Evolutionary conservation across 2,888 invertebrate genomes (phyloP).

Genomic region (Allolobophora icterica): DNA sequence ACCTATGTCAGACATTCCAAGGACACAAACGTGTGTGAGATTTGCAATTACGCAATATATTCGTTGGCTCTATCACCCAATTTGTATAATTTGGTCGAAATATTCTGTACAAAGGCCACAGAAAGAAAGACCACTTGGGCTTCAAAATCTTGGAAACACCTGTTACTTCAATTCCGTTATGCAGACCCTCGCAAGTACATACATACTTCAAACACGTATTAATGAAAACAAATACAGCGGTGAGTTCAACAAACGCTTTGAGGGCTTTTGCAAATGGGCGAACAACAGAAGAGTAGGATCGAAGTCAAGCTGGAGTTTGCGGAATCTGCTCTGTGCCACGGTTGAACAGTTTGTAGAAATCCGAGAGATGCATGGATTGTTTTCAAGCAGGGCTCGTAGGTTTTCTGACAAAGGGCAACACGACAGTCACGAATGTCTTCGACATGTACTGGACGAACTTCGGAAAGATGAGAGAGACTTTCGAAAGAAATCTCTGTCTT

Average conservation of each 20-base stretch:
- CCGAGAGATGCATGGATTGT: neutral
- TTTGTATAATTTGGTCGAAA: neutral
- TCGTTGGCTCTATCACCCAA: neutral
- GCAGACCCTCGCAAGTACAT: neutral
- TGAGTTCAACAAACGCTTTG: neutral
- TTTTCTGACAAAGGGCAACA: neutral
- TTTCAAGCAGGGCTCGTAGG: neutral
- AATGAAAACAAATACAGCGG: neutral
- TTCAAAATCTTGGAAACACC: conserved; percentile 5
- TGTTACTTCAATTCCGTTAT: conserved; percentile 23
- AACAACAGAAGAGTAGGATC: neutral
- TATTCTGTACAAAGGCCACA: neutral
- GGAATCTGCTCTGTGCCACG: neutral
- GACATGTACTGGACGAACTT: neutral
- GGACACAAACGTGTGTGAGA: neutral
- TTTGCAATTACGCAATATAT: neutral
- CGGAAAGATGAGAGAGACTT: neutral
- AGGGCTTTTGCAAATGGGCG: neutral
- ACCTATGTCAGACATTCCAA: neutral
- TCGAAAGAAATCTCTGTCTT: neutral
- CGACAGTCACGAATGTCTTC: conserved; percentile 15
- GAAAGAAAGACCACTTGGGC: neutral
- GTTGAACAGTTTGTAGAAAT: neutral
- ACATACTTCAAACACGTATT: neutral
- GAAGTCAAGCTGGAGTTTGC: neutral